phyloP scores from a whole-genome alignment of 2,113 vertebrate genomes.

The Myrmecophaga tridactyla region DNA sequence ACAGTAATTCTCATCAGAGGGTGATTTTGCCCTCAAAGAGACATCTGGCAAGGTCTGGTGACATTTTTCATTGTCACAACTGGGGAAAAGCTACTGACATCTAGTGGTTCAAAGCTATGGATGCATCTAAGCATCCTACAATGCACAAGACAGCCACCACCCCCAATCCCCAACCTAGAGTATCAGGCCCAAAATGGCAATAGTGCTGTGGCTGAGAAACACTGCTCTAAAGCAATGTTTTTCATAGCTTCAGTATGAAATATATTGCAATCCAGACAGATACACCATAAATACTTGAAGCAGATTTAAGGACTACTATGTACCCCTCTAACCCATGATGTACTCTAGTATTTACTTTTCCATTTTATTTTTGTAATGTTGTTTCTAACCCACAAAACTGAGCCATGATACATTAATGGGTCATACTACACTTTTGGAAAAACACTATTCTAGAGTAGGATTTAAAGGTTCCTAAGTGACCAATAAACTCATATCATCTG shows the following conservation, averaged over 20 bases:
- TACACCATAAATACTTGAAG: neutral
- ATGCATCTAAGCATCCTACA: neutral
- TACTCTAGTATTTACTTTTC: neutral
- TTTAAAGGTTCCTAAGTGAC: neutral
- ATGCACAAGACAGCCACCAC: neutral
- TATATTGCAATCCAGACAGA: neutral
- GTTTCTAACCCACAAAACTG: constrained; percentile 27
- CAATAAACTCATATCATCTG: neutral
- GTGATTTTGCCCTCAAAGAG: neutral
- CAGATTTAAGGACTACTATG: neutral
- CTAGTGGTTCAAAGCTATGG: constrained; percentile 1
- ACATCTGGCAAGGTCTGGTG: neutral
- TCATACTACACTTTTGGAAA: neutral
- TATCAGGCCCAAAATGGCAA: neutral
- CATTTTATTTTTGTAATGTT: constrained; percentile 20
- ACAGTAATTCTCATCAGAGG: neutral
- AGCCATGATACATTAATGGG: neutral
- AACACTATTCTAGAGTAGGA: neutral
- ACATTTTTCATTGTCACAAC: neutral
- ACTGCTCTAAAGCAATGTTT: neutral
- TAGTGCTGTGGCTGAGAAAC: neutral
- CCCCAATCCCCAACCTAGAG: neutral
- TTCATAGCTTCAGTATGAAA: neutral
- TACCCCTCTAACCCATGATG: neutral
- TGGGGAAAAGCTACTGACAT: neutral